phyloP scores from a whole-genome alignment of 2,797 vertebrate species.

The Bradypodion pumilum region DNA sequence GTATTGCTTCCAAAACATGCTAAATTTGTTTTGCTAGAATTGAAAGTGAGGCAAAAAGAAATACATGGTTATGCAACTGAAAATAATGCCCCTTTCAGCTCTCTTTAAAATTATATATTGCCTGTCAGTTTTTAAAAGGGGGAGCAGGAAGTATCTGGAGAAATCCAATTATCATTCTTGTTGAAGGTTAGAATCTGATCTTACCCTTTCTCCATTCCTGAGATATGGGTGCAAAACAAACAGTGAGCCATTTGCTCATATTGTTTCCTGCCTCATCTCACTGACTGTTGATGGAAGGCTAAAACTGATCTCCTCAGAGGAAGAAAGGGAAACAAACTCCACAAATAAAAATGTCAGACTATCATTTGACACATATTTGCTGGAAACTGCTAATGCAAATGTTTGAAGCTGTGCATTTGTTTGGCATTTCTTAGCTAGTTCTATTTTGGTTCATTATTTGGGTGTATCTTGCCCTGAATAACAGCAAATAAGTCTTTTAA shows the following conservation, averaged over 20 bases:
- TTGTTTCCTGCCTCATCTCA: not conserved
- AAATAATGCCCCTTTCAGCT: not conserved
- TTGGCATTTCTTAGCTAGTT: not conserved
- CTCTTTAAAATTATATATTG: not conserved
- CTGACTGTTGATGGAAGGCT: not conserved
- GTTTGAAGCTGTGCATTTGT: not conserved
- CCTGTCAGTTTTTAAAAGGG: too few relatives aligned
- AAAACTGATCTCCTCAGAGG: not conserved
- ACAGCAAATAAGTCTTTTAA: not conserved
- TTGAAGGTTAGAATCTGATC: not conserved
- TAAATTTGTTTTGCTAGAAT: not conserved
- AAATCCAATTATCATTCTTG: not conserved
- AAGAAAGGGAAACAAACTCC: not conserved
- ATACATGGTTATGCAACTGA: not conserved
- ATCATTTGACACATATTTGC: slow-evolving; percentile 17
- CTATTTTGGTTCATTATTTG: slow-evolving; percentile 10
- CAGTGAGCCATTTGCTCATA: not conserved
- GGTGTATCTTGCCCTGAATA: not conserved
- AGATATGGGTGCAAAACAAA: not conserved
- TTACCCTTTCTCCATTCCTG: not conserved
- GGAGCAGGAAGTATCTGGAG: not conserved
- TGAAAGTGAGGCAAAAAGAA: not conserved
- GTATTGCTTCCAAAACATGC: not conserved
- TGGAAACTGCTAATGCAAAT: slow-evolving; percentile 2
- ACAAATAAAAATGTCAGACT: not conserved